phyloP scores from a whole-genome alignment of 2,113 vertebrate species.

The Cavia porcellus region DNA sequence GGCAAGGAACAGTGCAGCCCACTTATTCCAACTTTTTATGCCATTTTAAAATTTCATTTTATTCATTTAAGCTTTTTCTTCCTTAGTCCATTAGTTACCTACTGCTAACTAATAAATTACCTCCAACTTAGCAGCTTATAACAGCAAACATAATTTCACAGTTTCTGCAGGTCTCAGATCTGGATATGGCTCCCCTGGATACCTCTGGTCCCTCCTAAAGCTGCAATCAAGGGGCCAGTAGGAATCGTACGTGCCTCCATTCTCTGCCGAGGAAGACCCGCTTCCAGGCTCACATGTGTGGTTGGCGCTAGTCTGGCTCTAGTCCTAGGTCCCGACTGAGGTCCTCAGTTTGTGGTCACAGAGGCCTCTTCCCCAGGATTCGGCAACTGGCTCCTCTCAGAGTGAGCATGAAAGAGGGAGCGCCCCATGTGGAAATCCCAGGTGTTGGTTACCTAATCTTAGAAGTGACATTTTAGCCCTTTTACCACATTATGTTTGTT shows the following conservation, averaged over 20 bases:
- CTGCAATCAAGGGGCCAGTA: neutral
- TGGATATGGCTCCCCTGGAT: neutral
- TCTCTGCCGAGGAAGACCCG: neutral
- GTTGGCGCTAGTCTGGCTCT: neutral
- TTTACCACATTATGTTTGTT: neutral
- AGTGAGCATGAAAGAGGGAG: neutral
- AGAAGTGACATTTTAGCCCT: neutral
- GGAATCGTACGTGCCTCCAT: neutral
- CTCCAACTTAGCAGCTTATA: neutral
- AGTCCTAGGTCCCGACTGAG: neutral
- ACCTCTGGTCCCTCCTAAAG: neutral
- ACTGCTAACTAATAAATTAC: neutral
- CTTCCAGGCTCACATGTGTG: neutral
- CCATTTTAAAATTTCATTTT: neutral
- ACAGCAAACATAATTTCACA: neutral
- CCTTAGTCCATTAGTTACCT: neutral
- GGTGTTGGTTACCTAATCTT: neutral
- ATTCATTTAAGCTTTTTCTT: neutral
- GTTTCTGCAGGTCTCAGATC: neutral
- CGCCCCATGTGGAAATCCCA: neutral
- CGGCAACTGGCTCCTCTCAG: neutral
- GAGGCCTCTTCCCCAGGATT: no score
- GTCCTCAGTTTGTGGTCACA: neutral
- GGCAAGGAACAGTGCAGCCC: neutral
- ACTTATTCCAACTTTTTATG: neutral